Conservation (phyloP, 2,888 invertebrate species). For the Napeogenes inachia region DNA sequence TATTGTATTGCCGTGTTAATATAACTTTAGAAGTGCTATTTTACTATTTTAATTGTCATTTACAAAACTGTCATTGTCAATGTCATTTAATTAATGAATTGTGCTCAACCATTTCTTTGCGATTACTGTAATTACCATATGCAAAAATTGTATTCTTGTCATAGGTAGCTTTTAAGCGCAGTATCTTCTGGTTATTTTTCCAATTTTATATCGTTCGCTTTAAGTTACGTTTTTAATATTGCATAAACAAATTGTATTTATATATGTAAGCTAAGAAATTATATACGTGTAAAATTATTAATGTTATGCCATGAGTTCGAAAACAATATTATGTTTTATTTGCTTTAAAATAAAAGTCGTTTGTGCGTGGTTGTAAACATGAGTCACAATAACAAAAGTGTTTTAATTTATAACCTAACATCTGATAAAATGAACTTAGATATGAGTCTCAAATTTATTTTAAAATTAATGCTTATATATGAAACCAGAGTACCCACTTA, state of each 20-base stretch:
- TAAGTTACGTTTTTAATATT: constrained; percentile 5
- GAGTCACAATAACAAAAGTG: constrained; percentile 25
- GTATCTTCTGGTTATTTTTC: background rate
- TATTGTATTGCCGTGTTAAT: background rate
- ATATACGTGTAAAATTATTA: constrained; percentile 49
- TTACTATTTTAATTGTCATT: background rate
- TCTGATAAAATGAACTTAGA: background rate
- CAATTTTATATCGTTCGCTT: constrained; percentile 10
- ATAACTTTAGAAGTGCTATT: background rate
- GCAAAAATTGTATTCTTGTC: background rate
- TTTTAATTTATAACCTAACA: constrained; percentile 18
- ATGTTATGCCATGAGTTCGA: constrained; percentile 70
- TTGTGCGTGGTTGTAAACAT: constrained; percentile 74
- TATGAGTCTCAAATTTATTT: too few species aligned
- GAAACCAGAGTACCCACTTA: too few species aligned
- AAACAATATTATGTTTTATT: constrained; percentile 65
- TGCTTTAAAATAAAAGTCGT: constrained; percentile 71
- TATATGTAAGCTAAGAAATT: constrained; percentile 35
- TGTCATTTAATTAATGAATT: background rate
- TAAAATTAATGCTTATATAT: too few species aligned
- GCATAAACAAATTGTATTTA: constrained; percentile 51
- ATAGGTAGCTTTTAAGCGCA: background rate
- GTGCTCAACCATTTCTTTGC: too few species aligned
- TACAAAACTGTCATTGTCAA: background rate
- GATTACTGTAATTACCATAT: background rate